phyloP scores from a whole-genome alignment of 2,888 invertebrate species.

The Allolobophora icterica region DNA sequence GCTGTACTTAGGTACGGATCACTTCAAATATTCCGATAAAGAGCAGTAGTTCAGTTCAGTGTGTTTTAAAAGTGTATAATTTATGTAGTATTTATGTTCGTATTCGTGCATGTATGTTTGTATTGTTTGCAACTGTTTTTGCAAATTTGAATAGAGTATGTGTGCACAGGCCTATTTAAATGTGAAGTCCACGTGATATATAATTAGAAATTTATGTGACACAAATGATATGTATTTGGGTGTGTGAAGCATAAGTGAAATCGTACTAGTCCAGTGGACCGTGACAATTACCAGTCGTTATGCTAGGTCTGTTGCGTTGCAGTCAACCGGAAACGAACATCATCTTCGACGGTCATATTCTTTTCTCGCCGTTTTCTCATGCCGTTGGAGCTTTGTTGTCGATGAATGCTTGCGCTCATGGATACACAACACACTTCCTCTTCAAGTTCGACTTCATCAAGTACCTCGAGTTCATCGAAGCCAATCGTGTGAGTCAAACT shows the following conservation, averaged over 20 bases:
- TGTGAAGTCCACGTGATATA: background rate
- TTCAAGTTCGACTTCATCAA: slow-evolving; percentile 27
- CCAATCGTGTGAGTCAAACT: background rate
- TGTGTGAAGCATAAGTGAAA: background rate
- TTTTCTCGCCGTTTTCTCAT: background rate
- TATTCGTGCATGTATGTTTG: too few species aligned
- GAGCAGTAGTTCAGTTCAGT: too few species aligned
- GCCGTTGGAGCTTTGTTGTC: background rate
- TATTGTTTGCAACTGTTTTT: background rate
- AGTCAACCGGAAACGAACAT: background rate
- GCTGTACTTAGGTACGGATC: background rate
- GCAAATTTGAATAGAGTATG: background rate
- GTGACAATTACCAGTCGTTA: background rate
- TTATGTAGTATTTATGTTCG: too few species aligned
- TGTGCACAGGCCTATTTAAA: too few species aligned
- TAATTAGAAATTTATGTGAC: background rate
- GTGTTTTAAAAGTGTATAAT: too few species aligned
- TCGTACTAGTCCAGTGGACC: background rate
- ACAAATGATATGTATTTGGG: background rate
- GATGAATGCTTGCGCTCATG: background rate
- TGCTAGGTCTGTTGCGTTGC: background rate
- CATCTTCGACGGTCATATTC: background rate
- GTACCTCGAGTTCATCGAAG: background rate
- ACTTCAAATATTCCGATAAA: too few species aligned
- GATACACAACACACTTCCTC: slow-evolving; percentile 13